Base-by-base conservation (phyloP, 2,113 vertebrate species). In the Balaeniceps rex region DNA sequence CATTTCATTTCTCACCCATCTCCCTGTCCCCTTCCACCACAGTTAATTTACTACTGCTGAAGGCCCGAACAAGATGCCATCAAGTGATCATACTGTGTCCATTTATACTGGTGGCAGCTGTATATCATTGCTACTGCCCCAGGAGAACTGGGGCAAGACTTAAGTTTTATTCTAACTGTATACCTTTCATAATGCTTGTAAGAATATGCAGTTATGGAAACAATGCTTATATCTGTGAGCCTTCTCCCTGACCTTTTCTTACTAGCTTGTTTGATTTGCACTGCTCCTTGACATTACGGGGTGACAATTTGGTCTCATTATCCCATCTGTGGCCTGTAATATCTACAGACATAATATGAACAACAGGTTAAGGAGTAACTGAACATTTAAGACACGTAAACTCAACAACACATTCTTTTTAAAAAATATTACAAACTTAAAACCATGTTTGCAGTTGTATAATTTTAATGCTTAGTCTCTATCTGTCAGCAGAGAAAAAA, bases 61-160 rank as follows among this genome's bases (percentile, higher is more conserved):
- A 71, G n/a, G 29, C 10, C 34, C 29, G 33, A 38, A 65, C 0
- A 0, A 68, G 44, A 26, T 51, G n/a, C 40, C 33, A 65, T 12
- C 14, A 76, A 40, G 36, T 34, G 24, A 55, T 33, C 33, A 15
- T 25, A 44, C 11, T 61, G 12, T 55, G 29, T 71, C 46, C 14
- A 19, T 57, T 83, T 65, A 57, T 23, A 47, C 46, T 42, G 36
- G 31, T 36, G 18, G 57, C 19, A 61, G 23, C 31, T 51, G 19
- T 26, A 3, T 40, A 40, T 60, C 28, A 26, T 15, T 61, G 38
- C 28, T 61, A n/a, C 28, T 19, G 19, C n/a, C 19, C 29, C 28
- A 79, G 36, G 25, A 86, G 46, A 87, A 34, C 19, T 21, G 33
- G 6, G 11, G 31, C 23, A 72, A 61, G 57, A 38, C 38, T 77